These are phyloP conservation scores for Paracanthobrama guichenoti DNA, from an alignment of 2,113 vertebrate genomes.

Conservation along the genomic window DNA sequence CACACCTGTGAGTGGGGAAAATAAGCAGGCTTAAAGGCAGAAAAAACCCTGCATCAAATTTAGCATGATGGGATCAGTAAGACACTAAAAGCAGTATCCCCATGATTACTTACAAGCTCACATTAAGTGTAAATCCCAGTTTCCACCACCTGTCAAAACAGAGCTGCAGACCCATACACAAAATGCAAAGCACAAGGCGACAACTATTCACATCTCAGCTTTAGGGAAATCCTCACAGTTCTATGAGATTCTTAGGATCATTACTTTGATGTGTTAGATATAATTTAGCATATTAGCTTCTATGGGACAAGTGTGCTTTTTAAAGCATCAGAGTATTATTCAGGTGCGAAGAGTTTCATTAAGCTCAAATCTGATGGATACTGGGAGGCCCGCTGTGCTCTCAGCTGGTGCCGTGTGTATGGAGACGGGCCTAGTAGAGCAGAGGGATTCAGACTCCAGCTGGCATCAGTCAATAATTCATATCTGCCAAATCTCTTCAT, in stretches of 20 bases:
- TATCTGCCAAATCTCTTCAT: constrained; percentile 44
- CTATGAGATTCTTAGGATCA: background rate
- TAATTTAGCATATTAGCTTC: constrained; percentile 4
- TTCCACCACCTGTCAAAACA: constrained; percentile 75
- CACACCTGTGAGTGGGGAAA: background rate
- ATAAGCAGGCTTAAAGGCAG: background rate
- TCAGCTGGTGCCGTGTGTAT: constrained; percentile 4
- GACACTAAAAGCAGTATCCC: constrained; percentile 24
- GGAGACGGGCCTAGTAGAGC: background rate
- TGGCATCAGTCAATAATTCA: constrained; percentile 56
- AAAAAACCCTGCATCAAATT: constrained; percentile 19
- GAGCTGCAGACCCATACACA: constrained; percentile 55
- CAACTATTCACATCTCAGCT: constrained; percentile 24
- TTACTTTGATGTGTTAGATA: constrained; percentile 21
- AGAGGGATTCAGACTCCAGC: constrained; percentile 42
- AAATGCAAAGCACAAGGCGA: constrained; percentile 30
- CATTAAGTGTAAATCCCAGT: constrained; percentile 64
- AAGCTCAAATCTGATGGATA: background rate
- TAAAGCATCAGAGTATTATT: constrained; percentile 6
- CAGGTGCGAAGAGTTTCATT: background rate
- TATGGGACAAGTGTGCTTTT: background rate
- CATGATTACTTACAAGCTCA: constrained; percentile 51
- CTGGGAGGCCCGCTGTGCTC: background rate
- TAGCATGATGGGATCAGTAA: constrained; percentile 4
- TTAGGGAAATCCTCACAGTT: constrained; percentile 14